Conservation (phyloP, 92 coral and sea anemone species). For the Siderastrea siderea region DNA sequence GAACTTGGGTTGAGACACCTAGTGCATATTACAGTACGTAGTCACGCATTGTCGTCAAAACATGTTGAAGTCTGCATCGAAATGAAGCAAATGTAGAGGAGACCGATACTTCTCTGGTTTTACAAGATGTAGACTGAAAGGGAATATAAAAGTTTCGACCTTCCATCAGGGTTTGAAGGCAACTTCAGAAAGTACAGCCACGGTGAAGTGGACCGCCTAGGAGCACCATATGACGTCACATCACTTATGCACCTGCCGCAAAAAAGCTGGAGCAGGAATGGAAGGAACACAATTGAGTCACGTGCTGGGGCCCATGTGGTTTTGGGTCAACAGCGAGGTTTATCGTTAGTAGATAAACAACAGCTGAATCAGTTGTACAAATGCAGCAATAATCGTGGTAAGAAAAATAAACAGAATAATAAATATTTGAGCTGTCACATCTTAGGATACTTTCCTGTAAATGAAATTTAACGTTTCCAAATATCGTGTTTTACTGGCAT, state of each 20-base stretch:
- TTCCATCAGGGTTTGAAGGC: constrained; percentile 48
- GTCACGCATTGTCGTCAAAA: no score
- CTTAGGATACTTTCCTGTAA: no score
- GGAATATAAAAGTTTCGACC: background rate
- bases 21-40: no score
- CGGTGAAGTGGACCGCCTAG: constrained; percentile 76
- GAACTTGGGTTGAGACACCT: no score
- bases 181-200: constrained; percentile 84
- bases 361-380: constrained; percentile 85
- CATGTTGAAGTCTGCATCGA: no score
- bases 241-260: constrained; percentile 90
- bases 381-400: constrained; percentile 65
- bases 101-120: background rate
- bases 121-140: background rate
- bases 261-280: constrained; percentile 74
- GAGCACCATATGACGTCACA: constrained; percentile 88
- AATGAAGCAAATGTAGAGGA: background rate
- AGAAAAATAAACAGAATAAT: background rate
- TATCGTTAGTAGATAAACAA: constrained; percentile 84
- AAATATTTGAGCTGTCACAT: no score
- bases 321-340: constrained; percentile 65
- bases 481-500: no score
- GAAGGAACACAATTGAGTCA: constrained; percentile 76
- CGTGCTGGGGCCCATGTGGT: constrained; percentile 83
- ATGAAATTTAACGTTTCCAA: no score